A percentile compares a stretch with the other conserved stretches of the same genome.
Conservation (phyloP, 2,888 invertebrate species). For the Latrodectus elegans region DNA sequence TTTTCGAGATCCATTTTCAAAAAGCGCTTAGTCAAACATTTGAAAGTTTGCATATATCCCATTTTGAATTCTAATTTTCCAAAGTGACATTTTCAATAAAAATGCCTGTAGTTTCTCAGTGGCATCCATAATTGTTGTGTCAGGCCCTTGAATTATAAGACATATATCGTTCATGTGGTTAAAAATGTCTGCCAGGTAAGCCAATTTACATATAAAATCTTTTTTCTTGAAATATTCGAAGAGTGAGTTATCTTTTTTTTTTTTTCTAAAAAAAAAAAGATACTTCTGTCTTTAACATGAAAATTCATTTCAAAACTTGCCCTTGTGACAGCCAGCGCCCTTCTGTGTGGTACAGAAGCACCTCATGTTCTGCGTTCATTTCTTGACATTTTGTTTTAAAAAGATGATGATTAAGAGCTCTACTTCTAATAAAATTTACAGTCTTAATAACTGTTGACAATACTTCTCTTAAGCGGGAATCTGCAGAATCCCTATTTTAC, state of each 20-base stretch:
- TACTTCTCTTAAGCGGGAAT: too few species aligned
- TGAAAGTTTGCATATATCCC: too few species aligned
- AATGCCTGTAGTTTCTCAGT: slow-evolving; percentile 52
- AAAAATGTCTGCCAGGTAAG: slow-evolving; percentile 39
- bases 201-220: slow-evolving; percentile 63
- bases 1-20: too few species aligned
- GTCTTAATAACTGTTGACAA: slow-evolving; percentile 25
- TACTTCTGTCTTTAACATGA: too few species aligned
- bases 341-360: slow-evolving; percentile 48
- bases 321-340: slow-evolving; percentile 49
- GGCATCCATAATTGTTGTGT: slow-evolving; percentile 47
- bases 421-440: slow-evolving; percentile 55
- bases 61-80: slow-evolving; percentile 51
- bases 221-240: slow-evolving; percentile 60
- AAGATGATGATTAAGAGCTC: slow-evolving; percentile 51
- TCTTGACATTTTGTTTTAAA: slow-evolving; percentile 49
- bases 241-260: slow-evolving; percentile 48
- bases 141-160: slow-evolving; percentile 42
- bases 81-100: slow-evolving; percentile 52
- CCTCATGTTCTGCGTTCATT: slow-evolving; percentile 48
- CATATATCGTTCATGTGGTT: slow-evolving; percentile 40
- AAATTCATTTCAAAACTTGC: slow-evolving; percentile 50
- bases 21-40: too few species aligned
- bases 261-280: too few species aligned
- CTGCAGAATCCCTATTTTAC: too few species aligned